Evolutionary conservation across 1,140 invertebrate genomes (phyloP).

Genomic region (Sycophaga agraensis): DNA sequence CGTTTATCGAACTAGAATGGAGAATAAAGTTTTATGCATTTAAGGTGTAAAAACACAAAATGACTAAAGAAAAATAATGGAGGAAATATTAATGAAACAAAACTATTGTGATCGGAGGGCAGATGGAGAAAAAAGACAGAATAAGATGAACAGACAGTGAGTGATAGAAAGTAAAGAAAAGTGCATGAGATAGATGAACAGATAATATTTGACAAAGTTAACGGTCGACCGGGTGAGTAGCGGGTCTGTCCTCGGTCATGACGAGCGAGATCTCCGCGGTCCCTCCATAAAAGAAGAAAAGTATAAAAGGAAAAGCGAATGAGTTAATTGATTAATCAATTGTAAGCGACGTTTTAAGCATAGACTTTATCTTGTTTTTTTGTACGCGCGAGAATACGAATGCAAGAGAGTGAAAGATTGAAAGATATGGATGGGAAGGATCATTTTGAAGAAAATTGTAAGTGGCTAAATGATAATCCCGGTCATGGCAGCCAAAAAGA

Average conservation of each 20-base stretch:
- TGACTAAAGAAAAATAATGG: not conserved
- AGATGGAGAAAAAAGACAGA: not conserved
- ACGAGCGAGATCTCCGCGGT: slow-evolving; percentile 10
- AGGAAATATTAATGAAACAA: slow-evolving; percentile 13
- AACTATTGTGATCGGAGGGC: slow-evolving; percentile 25
- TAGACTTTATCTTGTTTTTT: slow-evolving; percentile 7
- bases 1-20: slow-evolving; percentile 10
- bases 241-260: slow-evolving; percentile 22
- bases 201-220: not conserved
- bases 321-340: slow-evolving; percentile 2
- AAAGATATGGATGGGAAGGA: not conserved
- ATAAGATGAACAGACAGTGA: too few species aligned
- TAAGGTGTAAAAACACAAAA: slow-evolving; percentile 3
- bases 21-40: slow-evolving; percentile 30
- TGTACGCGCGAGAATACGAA: slow-evolving; percentile 5
- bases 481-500: not conserved
- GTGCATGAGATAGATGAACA: not conserved
- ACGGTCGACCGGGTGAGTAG: slow-evolving; percentile 21
- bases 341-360: not conserved
- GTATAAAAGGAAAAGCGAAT: not conserved
- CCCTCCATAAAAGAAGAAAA: slow-evolving; percentile 2
- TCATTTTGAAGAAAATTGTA: slow-evolving; percentile 12
- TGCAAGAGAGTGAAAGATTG: not conserved
- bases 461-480: slow-evolving; percentile 13
- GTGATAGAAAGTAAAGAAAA: too few species aligned